Conservation (phyloP, 2,888 invertebrate genomes). For the Eurytoma californica region DNA sequence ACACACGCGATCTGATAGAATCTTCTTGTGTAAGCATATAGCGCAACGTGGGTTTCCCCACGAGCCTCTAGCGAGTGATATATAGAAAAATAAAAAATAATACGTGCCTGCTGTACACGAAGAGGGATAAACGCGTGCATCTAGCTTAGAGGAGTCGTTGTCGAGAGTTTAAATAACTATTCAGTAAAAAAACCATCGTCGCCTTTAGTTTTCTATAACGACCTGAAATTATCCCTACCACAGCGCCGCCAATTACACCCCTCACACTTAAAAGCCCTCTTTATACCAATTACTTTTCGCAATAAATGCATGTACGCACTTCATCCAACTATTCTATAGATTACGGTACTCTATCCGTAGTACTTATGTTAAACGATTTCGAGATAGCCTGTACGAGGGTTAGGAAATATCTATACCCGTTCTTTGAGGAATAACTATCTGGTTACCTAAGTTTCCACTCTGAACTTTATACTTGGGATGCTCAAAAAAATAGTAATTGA, state of each 20-base stretch:
- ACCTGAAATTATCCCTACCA: conserved; percentile 19
- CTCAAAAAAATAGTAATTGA: conserved; percentile 15
- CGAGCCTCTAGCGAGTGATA: conserved; percentile 72
- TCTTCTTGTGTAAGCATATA: conserved; percentile 42
- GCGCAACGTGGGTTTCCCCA: conserved; percentile 20
- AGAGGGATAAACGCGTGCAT: conserved; percentile 49
- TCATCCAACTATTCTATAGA: too few relatives aligned
- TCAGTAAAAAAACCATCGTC: conserved; percentile 16
- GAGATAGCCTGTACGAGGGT: too few relatives aligned
- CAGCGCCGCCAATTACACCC: conserved; percentile 7
- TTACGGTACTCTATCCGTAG: too few relatives aligned
- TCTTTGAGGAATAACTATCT: too few relatives aligned
- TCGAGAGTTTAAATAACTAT: conserved; percentile 27
- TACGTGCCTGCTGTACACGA: conserved; percentile 74
- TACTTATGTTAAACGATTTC: too few relatives aligned
- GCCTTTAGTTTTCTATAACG: conserved; percentile 46
- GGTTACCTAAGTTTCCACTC: conserved; percentile 1
- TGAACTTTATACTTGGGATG: background rate
- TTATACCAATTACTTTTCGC: too few relatives aligned
- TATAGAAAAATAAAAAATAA: conserved; percentile 61
- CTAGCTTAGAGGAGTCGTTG: conserved; percentile 49
- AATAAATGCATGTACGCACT: too few relatives aligned
- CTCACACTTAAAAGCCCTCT: background rate
- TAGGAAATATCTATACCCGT: too few relatives aligned
- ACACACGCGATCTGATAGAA: conserved; percentile 32